phyloP scores from a whole-genome alignment of 2,888 invertebrate species.

The Falcaria lacertinaria region DNA sequence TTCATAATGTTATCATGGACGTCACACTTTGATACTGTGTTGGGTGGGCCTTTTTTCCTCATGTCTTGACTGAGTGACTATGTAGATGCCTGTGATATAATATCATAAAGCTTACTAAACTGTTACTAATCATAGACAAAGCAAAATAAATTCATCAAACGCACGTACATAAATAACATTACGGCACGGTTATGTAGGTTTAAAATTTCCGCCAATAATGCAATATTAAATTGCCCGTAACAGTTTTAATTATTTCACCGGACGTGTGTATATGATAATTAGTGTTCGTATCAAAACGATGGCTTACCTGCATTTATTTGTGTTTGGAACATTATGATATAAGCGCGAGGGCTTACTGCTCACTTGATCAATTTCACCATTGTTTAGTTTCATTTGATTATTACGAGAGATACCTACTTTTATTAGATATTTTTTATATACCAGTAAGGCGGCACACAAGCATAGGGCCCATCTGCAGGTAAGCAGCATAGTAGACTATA shows the following conservation, averaged over 20 bases:
- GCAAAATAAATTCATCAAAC: background rate
- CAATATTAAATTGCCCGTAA: constrained; percentile 37
- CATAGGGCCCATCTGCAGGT: too few relatives aligned
- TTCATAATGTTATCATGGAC: too few relatives aligned
- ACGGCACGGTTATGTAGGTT: constrained; percentile 23
- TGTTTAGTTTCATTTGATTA: background rate
- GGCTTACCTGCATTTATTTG: constrained; percentile 15
- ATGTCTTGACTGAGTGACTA: too few relatives aligned
- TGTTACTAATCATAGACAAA: background rate
- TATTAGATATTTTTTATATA: too few relatives aligned
- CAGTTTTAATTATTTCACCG: constrained; percentile 38
- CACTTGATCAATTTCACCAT: background rate
- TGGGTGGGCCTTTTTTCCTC: too few relatives aligned
- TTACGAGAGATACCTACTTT: background rate
- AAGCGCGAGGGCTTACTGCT: constrained; percentile 1
- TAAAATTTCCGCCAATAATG: constrained; percentile 26
- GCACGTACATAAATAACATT: constrained; percentile 13
- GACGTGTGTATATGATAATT: constrained; percentile 29
- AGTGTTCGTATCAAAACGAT: constrained; percentile 15
- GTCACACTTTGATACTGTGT: too few relatives aligned
- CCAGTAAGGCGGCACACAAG: too few relatives aligned
- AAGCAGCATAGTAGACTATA: too few relatives aligned
- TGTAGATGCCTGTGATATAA: too few relatives aligned
- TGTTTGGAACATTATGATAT: constrained; percentile 15
- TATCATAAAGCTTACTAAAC: too few relatives aligned